These are phyloP conservation scores for Poecilia picta DNA, from an alignment of 2,797 vertebrate species.

Conservation along the genomic window DNA sequence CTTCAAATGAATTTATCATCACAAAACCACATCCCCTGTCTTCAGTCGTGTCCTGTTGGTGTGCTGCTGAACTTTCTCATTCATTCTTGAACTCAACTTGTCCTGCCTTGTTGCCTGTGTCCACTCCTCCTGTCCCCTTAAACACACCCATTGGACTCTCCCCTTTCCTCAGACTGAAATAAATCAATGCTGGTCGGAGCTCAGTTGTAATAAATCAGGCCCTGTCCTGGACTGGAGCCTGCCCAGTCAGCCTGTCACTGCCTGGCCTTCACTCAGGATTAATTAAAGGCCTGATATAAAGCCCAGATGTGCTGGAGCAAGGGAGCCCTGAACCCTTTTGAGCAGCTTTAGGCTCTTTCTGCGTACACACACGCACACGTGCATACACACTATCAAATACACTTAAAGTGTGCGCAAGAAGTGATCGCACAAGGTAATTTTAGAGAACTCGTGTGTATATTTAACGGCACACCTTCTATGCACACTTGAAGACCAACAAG, in stretches of 20 bases:
- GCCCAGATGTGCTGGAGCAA: slow-evolving; percentile 96
- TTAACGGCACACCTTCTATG: slow-evolving; percentile 10
- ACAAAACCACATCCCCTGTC: slow-evolving; percentile 31
- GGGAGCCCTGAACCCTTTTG: slow-evolving; percentile 86
- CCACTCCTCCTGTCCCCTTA: slow-evolving; percentile 51
- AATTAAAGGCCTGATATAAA: slow-evolving; percentile 99
- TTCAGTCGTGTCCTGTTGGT: slow-evolving; percentile 23
- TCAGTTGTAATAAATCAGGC: slow-evolving; percentile 98
- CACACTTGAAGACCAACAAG: slow-evolving; percentile 8
- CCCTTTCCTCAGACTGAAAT: slow-evolving; percentile 87
- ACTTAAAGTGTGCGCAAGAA: slow-evolving; percentile 30
- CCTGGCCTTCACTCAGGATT: slow-evolving; percentile 99
- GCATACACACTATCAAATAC: slow-evolving; percentile 1
- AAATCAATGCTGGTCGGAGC: slow-evolving; percentile 98
- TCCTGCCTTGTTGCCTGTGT: slow-evolving; percentile 82
- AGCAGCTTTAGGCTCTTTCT: slow-evolving; percentile 69
- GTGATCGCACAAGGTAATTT: slow-evolving; percentile 30
- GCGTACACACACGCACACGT: slow-evolving; percentile 18
- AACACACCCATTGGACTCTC: slow-evolving; percentile 68
- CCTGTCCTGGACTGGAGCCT: slow-evolving; percentile 97
- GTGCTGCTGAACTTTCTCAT: slow-evolving; percentile 55
- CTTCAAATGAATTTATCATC: slow-evolving; percentile 31
- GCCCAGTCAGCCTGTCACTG: slow-evolving; percentile 99
- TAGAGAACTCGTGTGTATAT: slow-evolving; percentile 26
- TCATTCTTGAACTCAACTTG: slow-evolving; percentile 60